Evolutionary conservation across 2,113 vertebrate species (phyloP).

Genomic region (Macaca fascicularis): T2T-MFA8v1.1 NC_088375.1:15151501-15152000

Average conservation of each 20-base stretch:
- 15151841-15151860: background rate
- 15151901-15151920: background rate
- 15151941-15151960: background rate
- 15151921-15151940: background rate
- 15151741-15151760: background rate
- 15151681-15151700: background rate
- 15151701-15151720: background rate
- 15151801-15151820: background rate
- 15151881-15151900: background rate
- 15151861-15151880: background rate
- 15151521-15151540: background rate
- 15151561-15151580: background rate
- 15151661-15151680: background rate
- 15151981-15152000: background rate
- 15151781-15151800: background rate
- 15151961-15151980: background rate
- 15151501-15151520: background rate
- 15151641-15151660: background rate
- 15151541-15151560: background rate
- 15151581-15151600: background rate
- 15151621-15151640: background rate
- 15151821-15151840: background rate
- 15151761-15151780: background rate
- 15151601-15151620: background rate
- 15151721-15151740: background rate